Evolutionary conservation across 2,888 invertebrate species (phyloP), one percentile per base, ranked within the genome.

Genomic region (Pristionchus entomophagus): DNA sequence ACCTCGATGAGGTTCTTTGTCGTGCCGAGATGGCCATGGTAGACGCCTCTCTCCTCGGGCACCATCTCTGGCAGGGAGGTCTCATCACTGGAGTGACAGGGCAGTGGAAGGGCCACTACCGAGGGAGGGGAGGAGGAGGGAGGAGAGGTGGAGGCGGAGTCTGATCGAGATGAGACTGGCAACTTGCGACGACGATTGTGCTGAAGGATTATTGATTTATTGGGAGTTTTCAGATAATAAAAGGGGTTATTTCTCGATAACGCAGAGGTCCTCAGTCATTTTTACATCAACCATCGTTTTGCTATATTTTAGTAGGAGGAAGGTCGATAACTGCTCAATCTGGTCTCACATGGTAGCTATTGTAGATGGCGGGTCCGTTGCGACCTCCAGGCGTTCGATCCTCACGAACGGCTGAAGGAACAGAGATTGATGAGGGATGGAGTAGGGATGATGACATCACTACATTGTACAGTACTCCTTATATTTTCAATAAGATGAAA

Each of bases 371-470:
- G 90, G 98, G 98, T 92, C 98, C 98, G 95, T 99, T 99, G 86
- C 99, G 95, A 85, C 99, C 99, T 62, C 99, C 99, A n/a, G 99
- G 99, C 98, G 99, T 99, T 92, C 99, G 96, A 94, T 99, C 99
- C 94, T 99, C 99, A 92, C 99, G 96, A 88, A 99, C 99, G 93
- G 99, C 99, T 97, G 94, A 53, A 91, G 91, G 85, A 93, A 8
- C n/a, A n/a, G n/a, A n/a, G n/a, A n/a, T n/a, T n/a, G n/a, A n/a
- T n/a, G n/a, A n/a, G n/a, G n/a, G n/a, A n/a, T n/a, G n/a, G n/a
- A n/a, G n/a, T n/a, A n/a, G n/a, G n/a, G n/a, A n/a, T n/a, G n/a
- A n/a, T n/a, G n/a, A n/a, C n/a, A n/a, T n/a, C n/a, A n/a, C n/a
- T n/a, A n/a, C n/a, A n/a, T n/a, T n/a, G n/a, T n/a, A n/a, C n/a